These are phyloP conservation scores for Phocides pigmalion DNA, from an alignment of 1,140 invertebrate species.

Conservation along the genomic window DNA sequence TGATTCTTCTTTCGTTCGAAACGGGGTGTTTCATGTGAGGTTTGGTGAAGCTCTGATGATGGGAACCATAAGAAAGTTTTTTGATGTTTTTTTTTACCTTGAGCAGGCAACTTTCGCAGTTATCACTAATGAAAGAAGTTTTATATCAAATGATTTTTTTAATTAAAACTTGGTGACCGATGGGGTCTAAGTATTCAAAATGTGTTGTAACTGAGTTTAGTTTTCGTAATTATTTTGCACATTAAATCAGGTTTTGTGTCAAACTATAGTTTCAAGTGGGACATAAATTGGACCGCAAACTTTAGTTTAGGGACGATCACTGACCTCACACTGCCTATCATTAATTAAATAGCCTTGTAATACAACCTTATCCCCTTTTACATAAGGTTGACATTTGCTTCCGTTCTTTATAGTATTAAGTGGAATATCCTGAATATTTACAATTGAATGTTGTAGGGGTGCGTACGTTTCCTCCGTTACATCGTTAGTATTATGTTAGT, in stretches of 20 bases:
- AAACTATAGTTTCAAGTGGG: slow-evolving; percentile 8
- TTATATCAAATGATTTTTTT: background rate
- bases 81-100: too few relatives aligned
- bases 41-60: too few relatives aligned
- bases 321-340: background rate
- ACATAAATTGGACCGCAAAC: slow-evolving; percentile 18
- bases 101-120: too few relatives aligned
- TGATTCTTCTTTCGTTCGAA: too few relatives aligned
- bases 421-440: too few relatives aligned
- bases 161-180: slow-evolving; percentile 1
- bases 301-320: slow-evolving; percentile 19
- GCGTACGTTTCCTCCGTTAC: background rate
- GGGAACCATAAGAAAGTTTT: too few relatives aligned
- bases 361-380: background rate
- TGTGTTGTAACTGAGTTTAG: background rate
- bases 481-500: slow-evolving; percentile 2
- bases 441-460: too few relatives aligned
- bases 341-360: background rate
- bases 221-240: slow-evolving; percentile 10
- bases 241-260: slow-evolving; percentile 18
- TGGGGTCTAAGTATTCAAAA: background rate
- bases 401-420: too few relatives aligned
- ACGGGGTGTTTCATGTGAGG: too few relatives aligned
- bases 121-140: too few relatives aligned
- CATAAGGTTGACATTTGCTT: slow-evolving; percentile 3